Base-by-base conservation (phyloP, 1,140 invertebrate species). In the Propsilocerus akamusi region DNA sequence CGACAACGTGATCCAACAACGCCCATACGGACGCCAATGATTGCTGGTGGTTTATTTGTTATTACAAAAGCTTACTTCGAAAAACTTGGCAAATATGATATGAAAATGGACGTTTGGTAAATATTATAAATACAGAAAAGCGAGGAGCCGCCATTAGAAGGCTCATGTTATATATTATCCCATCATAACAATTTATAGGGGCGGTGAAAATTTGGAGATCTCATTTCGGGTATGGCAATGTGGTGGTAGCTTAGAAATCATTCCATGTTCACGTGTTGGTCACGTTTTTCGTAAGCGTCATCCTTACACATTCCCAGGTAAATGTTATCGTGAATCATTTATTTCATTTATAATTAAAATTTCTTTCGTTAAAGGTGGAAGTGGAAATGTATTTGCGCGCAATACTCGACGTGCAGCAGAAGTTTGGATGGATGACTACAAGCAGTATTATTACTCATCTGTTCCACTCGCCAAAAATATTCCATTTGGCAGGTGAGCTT, bases 401-500 rank as follows among this genome's bases (percentile, higher is more conserved):
- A 93, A 94, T 64, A 92, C 88, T 8, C 69, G 86, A 53, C 68
- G 89, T 47, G 85, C 86, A 1, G 85, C 86, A n/a, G 91, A 95
- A 69, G 91, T 94, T 32, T 95, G 89, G 90, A 91, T 95, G 86
- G 90, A 93, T 61, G 84, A 90, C 50, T 95, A 90, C 67, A 95
- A 94, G 64, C 79, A 89, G 54, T 86, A 86, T 62, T 93, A 92
- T 62, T 94, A 93, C 61, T 76, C 81, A 37, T 80, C 86, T 25
- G 86, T 91, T 53, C 87, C 87, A 25, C 61, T 90, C 30, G 86
- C 87, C 10, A 83, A 84, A 60, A 86, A 86, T 63, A 83, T 91
- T 55, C 79, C 84, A 34, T 91, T 78, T 66, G 88, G 87, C 75
- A 83, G 88, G 88, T 91, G 68, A 83, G 86, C 81, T 50, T n/a